Conservation (phyloP, 1,140 invertebrate genomes). For the Homalodisca vitripennis region DNA sequence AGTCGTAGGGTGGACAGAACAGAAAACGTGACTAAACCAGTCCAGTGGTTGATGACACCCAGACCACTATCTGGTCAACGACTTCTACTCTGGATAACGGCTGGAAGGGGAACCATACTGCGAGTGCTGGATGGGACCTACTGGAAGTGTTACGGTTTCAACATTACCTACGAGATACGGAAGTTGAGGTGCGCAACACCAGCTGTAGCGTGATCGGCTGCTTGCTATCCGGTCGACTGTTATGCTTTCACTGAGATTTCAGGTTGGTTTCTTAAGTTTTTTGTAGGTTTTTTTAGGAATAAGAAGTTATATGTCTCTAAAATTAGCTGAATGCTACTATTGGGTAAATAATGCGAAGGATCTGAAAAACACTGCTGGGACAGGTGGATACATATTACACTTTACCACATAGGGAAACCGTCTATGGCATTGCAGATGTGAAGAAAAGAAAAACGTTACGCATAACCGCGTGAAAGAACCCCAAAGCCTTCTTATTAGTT, state of each 20-base stretch:
- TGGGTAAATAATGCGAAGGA: too few species aligned
- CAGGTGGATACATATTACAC: too few species aligned
- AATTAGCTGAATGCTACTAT: too few species aligned
- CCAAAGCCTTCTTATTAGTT: too few species aligned
- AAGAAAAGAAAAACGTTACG: too few species aligned
- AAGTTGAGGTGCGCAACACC: constrained; percentile 44
- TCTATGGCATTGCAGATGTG: too few species aligned
- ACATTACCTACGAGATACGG: constrained; percentile 82
- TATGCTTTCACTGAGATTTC: constrained; percentile 64
- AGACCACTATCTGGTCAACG: constrained; percentile 75
- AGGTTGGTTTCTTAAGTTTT: constrained; percentile 53
- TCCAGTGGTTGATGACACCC: constrained; percentile 64
- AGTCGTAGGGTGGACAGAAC: constrained; percentile 25
- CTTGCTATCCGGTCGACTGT: constrained; percentile 80
- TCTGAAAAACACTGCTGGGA: too few species aligned
- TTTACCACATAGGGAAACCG: too few species aligned
- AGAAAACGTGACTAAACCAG: constrained; percentile 59
- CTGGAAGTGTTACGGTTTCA: constrained; percentile 88
- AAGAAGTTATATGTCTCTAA: too few species aligned
- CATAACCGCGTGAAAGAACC: too few species aligned
- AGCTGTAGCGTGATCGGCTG: constrained; percentile 76
- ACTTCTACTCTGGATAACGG: constrained; percentile 66
- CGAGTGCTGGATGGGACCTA: constrained; percentile 63
- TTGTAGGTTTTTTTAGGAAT: neutral
- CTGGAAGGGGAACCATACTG: constrained; percentile 79